Evolutionary conservation across 2,113 vertebrate genomes (phyloP).

Genomic region (Pelvicachromis taeniatus): DNA sequence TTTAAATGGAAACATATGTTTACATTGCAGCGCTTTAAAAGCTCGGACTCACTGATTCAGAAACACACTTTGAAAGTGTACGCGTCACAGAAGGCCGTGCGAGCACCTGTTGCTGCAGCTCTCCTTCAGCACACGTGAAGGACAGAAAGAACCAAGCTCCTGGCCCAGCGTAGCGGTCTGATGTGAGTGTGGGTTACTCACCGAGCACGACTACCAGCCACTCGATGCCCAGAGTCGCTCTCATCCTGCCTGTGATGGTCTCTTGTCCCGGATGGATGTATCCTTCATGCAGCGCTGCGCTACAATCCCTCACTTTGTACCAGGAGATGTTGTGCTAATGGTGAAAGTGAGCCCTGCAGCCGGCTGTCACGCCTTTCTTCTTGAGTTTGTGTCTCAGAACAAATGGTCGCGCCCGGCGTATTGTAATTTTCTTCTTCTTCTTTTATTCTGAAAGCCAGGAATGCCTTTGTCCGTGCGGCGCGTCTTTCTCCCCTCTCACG

Average conservation of each 20-base stretch:
- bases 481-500: constrained; percentile 7
- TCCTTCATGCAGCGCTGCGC: constrained; percentile 18
- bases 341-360: neutral
- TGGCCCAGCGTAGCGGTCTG: neutral
- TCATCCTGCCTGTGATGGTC: constrained; percentile 19
- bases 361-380: constrained; percentile 44
- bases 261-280: neutral
- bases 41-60: no score
- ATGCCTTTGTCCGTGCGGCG: constrained; percentile 67
- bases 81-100: neutral
- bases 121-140: neutral
- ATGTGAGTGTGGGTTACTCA: constrained; percentile 34
- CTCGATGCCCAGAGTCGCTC: constrained; percentile 29
- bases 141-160: fast-evolving
- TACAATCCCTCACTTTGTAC: neutral
- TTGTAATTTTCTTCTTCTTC: constrained; percentile 27
- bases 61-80: no score
- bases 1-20: no score
- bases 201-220: constrained; percentile 53
- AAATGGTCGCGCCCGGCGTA: constrained; percentile 24
- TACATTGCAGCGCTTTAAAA: no score
- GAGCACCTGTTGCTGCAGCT: constrained; percentile 20
- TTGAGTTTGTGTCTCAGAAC: constrained; percentile 36
- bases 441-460: constrained; percentile 57
- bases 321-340: neutral